phyloP scores from a whole-genome alignment of 2,113 vertebrate species.

The Cyrtonyx montezumae region DNA sequence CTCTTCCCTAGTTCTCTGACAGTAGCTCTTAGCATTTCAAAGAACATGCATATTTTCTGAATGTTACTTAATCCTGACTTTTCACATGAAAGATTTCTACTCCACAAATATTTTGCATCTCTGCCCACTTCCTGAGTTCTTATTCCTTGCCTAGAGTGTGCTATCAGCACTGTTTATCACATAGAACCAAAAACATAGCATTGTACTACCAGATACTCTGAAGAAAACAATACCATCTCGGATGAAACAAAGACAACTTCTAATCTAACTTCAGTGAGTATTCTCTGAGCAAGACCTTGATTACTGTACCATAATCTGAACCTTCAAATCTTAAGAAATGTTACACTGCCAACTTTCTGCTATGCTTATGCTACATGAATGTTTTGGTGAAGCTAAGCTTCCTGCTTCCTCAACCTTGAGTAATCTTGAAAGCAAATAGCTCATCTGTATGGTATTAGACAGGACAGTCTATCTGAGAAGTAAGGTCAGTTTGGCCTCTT shows the following conservation, averaged over 20 bases:
- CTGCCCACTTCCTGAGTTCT: not conserved
- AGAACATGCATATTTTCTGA: not conserved
- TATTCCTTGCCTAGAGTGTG: not conserved
- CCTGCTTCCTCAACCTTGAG: not conserved
- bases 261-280: fast-evolving
- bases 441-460: not conserved
- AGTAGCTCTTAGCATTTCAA: not conserved
- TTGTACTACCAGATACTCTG: no score
- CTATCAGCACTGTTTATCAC: no score
- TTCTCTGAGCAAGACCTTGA: not conserved
- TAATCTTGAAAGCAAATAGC: not conserved
- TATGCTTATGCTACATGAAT: not conserved
- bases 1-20: not conserved
- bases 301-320: not conserved
- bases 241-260: no score
- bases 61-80: not conserved
- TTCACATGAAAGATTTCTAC: not conserved
- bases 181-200: no score
- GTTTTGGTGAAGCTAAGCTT: not conserved
- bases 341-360: not conserved
- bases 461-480: not conserved
- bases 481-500: not conserved
- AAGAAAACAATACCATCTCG: no score
- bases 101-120: not conserved
- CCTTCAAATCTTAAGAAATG: not conserved